phyloP scores from a whole-genome alignment of 2,888 invertebrate genomes.

The Noctua janthe region DNA sequence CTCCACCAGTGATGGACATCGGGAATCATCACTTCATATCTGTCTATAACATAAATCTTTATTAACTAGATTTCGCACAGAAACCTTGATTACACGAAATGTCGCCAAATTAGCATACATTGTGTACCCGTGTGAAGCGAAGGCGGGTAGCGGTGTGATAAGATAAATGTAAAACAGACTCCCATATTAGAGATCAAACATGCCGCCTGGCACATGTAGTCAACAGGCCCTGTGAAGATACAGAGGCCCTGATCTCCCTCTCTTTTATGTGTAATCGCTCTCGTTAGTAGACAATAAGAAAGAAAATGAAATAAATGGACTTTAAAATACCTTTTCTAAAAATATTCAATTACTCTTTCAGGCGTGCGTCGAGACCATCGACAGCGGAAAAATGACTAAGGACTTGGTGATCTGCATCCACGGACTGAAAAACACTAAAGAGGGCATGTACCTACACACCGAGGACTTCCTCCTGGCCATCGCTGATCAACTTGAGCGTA shows the following conservation, averaged over 20 bases:
- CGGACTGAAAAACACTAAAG: constrained; percentile 95
- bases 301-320: not conserved
- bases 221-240: not conserved
- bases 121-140: not conserved
- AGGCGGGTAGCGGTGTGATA: not conserved
- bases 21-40: not conserved
- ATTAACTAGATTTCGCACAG: not conserved
- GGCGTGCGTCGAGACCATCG: constrained; percentile 95
- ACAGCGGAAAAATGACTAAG: constrained; percentile 96
- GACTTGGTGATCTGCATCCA: constrained; percentile 97
- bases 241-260: not conserved
- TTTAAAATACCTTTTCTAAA: constrained; percentile 10
- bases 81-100: not conserved
- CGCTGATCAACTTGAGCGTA: constrained; percentile 92
- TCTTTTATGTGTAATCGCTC: not conserved
- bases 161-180: not conserved
- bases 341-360: constrained; percentile 68
- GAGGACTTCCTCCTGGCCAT: constrained; percentile 96
- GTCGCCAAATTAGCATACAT: not conserved
- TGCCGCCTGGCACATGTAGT: too few species aligned
- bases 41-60: not conserved
- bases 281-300: not conserved
- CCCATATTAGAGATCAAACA: not conserved
- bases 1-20: too few species aligned
- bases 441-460: constrained; percentile 95